These are phyloP conservation scores for Siderastrea siderea DNA, from an alignment of 92 coral and sea anemone species.

Conservation along the genomic window DNA sequence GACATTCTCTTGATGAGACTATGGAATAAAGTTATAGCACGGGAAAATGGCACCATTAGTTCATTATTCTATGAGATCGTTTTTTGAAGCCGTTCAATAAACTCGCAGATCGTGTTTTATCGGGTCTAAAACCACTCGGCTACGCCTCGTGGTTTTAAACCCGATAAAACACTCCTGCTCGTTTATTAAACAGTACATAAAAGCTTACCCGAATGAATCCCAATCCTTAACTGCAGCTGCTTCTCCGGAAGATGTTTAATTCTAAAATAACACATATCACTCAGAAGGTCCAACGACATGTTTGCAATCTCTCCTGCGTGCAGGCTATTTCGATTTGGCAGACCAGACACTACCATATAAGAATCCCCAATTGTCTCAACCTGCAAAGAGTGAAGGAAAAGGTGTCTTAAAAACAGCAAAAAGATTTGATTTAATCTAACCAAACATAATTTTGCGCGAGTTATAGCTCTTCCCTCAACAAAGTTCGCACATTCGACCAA, in stretches of 20 bases:
- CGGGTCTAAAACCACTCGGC: no score
- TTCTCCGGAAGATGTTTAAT: constrained; percentile 77
- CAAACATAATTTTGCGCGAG: not conserved
- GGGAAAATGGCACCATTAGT: no score
- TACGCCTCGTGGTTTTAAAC: no score
- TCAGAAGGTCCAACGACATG: constrained; percentile 86
- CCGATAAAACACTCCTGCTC: no score
- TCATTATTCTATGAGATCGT: no score
- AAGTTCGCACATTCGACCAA: no score
- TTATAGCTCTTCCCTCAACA: no score
- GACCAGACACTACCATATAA: constrained; percentile 92
- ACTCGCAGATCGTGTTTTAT: no score
- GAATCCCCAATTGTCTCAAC: constrained; percentile 95
- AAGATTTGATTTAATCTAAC: not conserved
- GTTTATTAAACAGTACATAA: no score
- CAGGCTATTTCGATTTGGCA: constrained; percentile 77
- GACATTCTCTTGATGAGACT: no score
- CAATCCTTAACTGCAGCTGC: constrained; percentile 86
- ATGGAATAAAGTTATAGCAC: no score
- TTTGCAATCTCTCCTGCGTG: constrained; percentile 93
- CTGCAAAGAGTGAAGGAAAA: constrained; percentile 9
- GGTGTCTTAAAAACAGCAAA: not conserved
- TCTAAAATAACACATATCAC: constrained; percentile 77
- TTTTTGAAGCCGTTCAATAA: no score
- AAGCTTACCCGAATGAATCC: constrained; percentile 82